Evolutionary conservation across 2,888 invertebrate species (phyloP), one percentile per base, ranked within the genome.

Genomic region (Pilophorus perplexus): DNA sequence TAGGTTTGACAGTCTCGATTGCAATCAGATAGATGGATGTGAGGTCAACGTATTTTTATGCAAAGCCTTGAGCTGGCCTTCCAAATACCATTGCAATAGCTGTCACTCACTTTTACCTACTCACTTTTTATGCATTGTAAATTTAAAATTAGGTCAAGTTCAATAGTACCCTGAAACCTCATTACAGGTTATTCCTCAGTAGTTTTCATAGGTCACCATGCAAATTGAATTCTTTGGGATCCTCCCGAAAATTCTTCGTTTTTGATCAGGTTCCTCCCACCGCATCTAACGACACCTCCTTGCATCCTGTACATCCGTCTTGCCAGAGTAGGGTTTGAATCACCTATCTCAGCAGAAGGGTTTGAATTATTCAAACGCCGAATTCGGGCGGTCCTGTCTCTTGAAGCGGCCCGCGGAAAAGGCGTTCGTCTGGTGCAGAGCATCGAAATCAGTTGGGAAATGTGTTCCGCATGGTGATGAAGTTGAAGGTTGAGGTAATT

Each of bases 351-450:
- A n/a, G n/a, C n/a, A n/a, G n/a, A n/a, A n/a, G n/a, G 46, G 22
- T 55, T 37, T 55, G 55, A 55, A 55, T 55, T 20, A 55, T 55
- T 55, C 55, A 55, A 55, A 37, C 22, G 33, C 55, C 55, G 55
- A 55, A 55, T 33, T 55, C 55, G 38, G 22, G 4, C 33, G 10
- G n/a, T 46, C 46, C 12, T n/a, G n/a, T n/a, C n/a, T 46, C 46
- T 46, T 46, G 23, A 46, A 46, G 46, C 22, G 23, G 46, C 22
- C 46, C 46, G 46, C 46, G 4, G 46, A 12, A 46, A 46, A 46
- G 25, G 25, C n/a, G n/a, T 22, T 12, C 22, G 20, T 12, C 1
- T 12, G 46, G 23, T 23, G 46, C 12, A 22, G 46, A 46, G 46
- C 22, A 46, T 46, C 14, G 46, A 23, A 46, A 46, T 46, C 46